A percentile compares a stretch with the other conserved stretches of the same genome.
phyloP scores from a whole-genome alignment of 2,113 vertebrate species.

The Myiozetetes cayanensis region DNA sequence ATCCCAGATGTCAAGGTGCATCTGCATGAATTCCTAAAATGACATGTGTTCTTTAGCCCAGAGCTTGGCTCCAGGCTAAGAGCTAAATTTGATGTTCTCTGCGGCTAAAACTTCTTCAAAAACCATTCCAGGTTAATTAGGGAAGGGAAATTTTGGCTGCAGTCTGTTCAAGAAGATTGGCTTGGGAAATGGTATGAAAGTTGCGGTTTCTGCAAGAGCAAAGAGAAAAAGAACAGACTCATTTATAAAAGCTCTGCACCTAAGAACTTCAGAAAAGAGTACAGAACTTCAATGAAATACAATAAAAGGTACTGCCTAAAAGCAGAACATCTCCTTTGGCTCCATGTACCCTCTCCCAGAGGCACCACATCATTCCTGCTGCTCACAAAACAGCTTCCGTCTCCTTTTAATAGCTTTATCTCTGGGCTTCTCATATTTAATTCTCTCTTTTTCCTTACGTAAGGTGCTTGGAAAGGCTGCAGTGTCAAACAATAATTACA shows the following conservation, averaged over 20 bases:
- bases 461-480: conserved; percentile 50
- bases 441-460: conserved; percentile 40
- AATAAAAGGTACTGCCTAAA: conserved; percentile 49
- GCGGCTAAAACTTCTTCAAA: conserved; percentile 69
- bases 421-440: conserved; percentile 55
- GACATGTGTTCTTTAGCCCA: conserved; percentile 74
- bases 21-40: conserved; percentile 67
- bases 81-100: conserved; percentile 76
- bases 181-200: conserved; percentile 59
- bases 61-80: conserved; percentile 72
- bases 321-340: conserved; percentile 57
- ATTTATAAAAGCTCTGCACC: conserved; percentile 35
- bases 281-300: conserved; percentile 39
- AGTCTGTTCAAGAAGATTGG: conserved; percentile 33
- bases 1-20: conserved; percentile 67
- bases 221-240: conserved; percentile 56
- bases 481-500: conserved; percentile 65
- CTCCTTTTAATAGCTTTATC: conserved; percentile 53
- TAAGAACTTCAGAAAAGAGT: conserved; percentile 63
- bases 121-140: conserved; percentile 67
- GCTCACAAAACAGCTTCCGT: conserved; percentile 44
- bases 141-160: conserved; percentile 62
- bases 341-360: conserved; percentile 27
- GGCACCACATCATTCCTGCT: conserved; percentile 18
- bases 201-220: not conserved